Evolutionary conservation across 37 sponge, comb jelly and placozoan species (phyloP).

Genomic region (Spongia lamella): DNA sequence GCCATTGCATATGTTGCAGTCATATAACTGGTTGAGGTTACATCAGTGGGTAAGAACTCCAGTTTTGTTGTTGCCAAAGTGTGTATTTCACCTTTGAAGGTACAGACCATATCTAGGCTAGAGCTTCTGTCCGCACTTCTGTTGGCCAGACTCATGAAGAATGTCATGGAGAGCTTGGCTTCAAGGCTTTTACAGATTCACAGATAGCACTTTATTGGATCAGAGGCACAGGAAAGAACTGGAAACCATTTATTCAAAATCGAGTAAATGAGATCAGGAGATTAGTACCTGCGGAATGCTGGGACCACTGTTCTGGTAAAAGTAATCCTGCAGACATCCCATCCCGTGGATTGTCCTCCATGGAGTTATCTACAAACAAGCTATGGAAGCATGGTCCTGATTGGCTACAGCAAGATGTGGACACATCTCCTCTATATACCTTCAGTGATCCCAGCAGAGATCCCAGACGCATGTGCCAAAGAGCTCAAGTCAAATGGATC

Average conservation of each 20-base stretch:
- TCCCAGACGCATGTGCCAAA: slow-evolving; percentile 14
- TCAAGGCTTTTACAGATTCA: slow-evolving; percentile 18
- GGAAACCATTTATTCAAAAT: slow-evolving; percentile 29
- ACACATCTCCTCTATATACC: no score
- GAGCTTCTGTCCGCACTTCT: slow-evolving; percentile 34
- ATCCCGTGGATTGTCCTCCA: slow-evolving; percentile 1
- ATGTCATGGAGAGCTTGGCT: neutral
- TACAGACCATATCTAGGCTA: slow-evolving; percentile 28
- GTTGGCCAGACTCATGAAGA: slow-evolving; percentile 17
- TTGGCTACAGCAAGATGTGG: slow-evolving; percentile 5
- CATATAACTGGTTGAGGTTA: no score
- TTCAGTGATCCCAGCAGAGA: neutral
- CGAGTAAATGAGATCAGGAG: slow-evolving; percentile 25
- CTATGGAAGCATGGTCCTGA: slow-evolving; percentile 32
- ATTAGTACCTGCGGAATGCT: slow-evolving; percentile 7
- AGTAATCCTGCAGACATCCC: slow-evolving; percentile 19
- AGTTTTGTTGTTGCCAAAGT: no score
- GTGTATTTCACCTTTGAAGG: slow-evolving; percentile 5
- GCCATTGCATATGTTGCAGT: no score
- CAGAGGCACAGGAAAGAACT: slow-evolving; percentile 9
- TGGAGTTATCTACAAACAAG: slow-evolving; percentile 2
- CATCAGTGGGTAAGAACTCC: no score
- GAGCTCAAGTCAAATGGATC: neutral
- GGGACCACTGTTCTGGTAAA: neutral
- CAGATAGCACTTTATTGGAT: slow-evolving; percentile 34